Base-by-base conservation (phyloP, 2,113 vertebrate genomes). In the Marmota monax region DNA sequence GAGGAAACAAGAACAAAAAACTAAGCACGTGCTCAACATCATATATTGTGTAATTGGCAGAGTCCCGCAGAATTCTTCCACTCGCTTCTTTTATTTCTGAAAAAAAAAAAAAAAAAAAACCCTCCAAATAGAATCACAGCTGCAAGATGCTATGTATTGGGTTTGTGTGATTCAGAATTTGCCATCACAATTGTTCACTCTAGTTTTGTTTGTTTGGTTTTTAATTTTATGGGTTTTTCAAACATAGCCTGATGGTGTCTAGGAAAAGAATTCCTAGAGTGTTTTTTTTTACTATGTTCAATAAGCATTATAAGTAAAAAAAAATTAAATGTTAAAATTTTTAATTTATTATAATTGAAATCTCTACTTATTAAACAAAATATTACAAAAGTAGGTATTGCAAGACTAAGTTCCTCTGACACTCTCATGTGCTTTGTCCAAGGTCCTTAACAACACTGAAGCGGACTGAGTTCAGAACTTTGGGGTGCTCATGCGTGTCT, bases 301-400 rank as follows among this genome's bases (percentile, higher is more conserved):
- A 6, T 76, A 83, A 7, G 3, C 10, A 39, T n/a, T 34, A 13
- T 27, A 16, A 58, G 22, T 39, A 58, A 45, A 45, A 45, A 89
- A 10, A 56, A 56, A 20, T 83, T n/a, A 67, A 65, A 56, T 48
- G 11, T n/a, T 67, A 70, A 86, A 13, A 58, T 23, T 1, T 37
- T 88, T 82, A 72, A 37, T 65, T 18, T 37, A 29, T 74, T 92
- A 7, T 56, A 29, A 92, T 74, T 82, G 73, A 80, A 88, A 94
- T 37, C 5, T 88, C 69, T 82, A 77, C 5, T 27, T 83, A 48
- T 25, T 22, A 79, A 58, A 56, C 32, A 61, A 27, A 76, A 93
- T 67, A 67, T 56, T 39, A 51, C 11, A 56, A 76, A 63, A 51
- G 14, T 78, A 42, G 25, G 12, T 0, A 37, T 92, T 86, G 93